Evolutionary conservation across 2,113 vertebrate genomes (phyloP).

Genomic region (Campylomormyrus numenius): DNA sequence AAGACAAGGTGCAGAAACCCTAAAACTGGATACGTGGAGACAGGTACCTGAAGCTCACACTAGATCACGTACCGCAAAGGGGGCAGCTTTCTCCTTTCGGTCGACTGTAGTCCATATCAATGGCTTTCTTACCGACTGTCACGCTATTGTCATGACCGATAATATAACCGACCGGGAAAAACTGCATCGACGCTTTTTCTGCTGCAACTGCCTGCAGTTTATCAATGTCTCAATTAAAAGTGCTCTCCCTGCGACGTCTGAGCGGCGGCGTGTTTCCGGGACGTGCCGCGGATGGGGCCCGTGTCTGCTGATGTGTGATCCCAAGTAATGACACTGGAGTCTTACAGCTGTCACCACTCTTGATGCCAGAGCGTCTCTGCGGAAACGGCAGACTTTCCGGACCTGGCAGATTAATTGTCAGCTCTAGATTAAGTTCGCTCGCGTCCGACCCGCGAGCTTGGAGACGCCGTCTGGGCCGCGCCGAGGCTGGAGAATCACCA

Average conservation of each 20-base stretch:
- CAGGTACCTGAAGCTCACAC: not conserved
- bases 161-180: not conserved
- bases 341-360: not conserved
- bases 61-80: not conserved
- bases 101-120: not conserved
- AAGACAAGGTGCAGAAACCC: not conserved
- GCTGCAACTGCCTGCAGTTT: not conserved
- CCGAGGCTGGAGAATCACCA: not conserved
- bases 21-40: not conserved
- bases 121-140: not conserved
- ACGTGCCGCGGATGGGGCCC: not conserved
- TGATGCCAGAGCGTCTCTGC: conserved; percentile 38
- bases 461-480: conserved; percentile 1
- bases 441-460: conserved; percentile 17
- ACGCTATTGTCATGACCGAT: not conserved
- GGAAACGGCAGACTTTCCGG: conserved; percentile 40
- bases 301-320: not conserved
- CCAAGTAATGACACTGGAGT: not conserved
- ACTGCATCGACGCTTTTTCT: not conserved
- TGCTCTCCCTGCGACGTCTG: not conserved
- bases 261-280: not conserved
- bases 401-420: conserved; percentile 56
- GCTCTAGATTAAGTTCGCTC: conserved; percentile 47
- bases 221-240: not conserved
- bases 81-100: not conserved